Evolutionary conservation across 1,140 invertebrate species (phyloP).

Genomic region (Sitodiplosis mosellana): DNA sequence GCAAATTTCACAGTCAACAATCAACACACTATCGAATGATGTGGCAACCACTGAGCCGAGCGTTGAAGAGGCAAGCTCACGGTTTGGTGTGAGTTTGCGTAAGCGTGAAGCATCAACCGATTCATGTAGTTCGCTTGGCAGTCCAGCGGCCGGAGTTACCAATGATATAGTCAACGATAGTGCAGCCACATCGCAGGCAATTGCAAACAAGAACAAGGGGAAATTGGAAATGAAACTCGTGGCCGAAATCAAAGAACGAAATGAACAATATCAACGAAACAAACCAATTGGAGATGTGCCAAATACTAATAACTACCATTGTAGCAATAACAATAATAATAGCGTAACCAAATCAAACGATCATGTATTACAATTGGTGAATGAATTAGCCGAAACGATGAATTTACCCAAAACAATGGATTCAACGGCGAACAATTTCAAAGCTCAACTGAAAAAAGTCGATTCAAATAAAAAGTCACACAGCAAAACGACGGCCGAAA

Average conservation of each 20-base stretch:
- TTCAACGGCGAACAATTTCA: slow-evolving; percentile 26
- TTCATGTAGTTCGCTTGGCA: slow-evolving; percentile 30
- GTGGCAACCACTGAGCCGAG: slow-evolving; percentile 42
- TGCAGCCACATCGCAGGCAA: slow-evolving; percentile 15
- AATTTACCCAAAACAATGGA: slow-evolving; percentile 27
- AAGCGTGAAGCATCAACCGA: slow-evolving; percentile 43
- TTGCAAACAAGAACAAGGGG: slow-evolving; percentile 38
- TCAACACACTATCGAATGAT: slow-evolving; percentile 21
- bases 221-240: slow-evolving; percentile 61
- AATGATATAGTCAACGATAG: not conserved
- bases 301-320: slow-evolving; percentile 17
- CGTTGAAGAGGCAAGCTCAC: slow-evolving; percentile 47
- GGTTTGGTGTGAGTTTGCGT: slow-evolving; percentile 49
- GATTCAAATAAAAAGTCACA: slow-evolving; percentile 33
- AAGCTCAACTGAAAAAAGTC: slow-evolving; percentile 46
- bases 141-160: slow-evolving; percentile 8
- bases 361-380: slow-evolving; percentile 60
- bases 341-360: slow-evolving; percentile 28
- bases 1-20: slow-evolving; percentile 14
- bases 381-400: slow-evolving; percentile 45
- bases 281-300: slow-evolving; percentile 27
- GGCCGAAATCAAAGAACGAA: slow-evolving; percentile 60
- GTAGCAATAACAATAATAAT: slow-evolving; percentile 9
- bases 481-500: slow-evolving; percentile 14
- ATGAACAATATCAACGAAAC: slow-evolving; percentile 35